Base-by-base conservation (phyloP, 2,797 vertebrate genomes). In the Pseudopleuronectes americanus region DNA sequence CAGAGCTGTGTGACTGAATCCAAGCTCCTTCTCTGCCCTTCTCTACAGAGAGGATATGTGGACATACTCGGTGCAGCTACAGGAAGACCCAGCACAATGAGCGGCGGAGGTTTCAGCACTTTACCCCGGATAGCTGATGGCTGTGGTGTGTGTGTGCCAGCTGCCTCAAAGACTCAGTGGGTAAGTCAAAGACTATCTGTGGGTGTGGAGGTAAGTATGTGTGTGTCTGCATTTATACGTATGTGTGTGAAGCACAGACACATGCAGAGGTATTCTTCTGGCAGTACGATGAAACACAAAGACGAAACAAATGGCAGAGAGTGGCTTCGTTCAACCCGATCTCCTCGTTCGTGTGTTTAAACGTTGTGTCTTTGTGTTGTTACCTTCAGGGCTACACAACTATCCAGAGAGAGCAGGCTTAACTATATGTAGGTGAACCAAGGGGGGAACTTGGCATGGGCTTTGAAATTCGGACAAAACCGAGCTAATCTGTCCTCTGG, bases 1-100 rank as follows among this genome's bases (percentile, higher is more conserved):
- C 87, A 87, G 87, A 89, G 89, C 87, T 82, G 84, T 90, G 84
- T 87, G 90, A 91, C 91, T 89, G 87, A 91, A 87, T 85, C 64
- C 76, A 45, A 88, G 84, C 87, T 88, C 79, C 84, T 78, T 91
- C 84, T 91, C 81, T 91, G 86, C 87, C 87, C 87, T 84, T 90
- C 76, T 92, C 79, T 51, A 90, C 85, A 92, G 87, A 89, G 81
- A 85, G 83, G 85, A 86, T 84, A 61, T 87, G 81, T 81, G 85
- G 83, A 90, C 83, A 64, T 73, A 74, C 80, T 22, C 74, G 22
- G 60, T 63, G 83, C 78, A 64, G 80, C 84, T 3, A 2, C 77
- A 3, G 52, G 84, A 51, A 68, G 68, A 73, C 76, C 85, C 74
- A 4, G 59, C 67, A 68, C 79, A 59, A 68, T 36, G 48, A 76